These are phyloP conservation scores for Helogale parvula DNA, from an alignment of 2,113 vertebrate species.

Conservation along the genomic window DNA sequence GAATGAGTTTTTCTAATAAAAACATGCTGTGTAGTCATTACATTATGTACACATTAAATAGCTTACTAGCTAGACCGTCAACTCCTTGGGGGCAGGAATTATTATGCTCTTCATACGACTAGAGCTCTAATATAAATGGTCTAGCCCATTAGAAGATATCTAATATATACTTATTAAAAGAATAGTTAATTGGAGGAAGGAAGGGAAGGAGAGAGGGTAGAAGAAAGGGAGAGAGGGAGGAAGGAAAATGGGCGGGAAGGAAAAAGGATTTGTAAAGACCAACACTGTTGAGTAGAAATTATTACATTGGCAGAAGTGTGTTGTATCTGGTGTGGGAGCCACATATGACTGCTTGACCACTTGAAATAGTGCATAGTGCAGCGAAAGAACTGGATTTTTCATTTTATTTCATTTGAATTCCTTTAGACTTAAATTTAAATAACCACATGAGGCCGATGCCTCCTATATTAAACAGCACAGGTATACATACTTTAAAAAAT, in stretches of 20 bases:
- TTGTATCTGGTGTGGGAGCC: background rate
- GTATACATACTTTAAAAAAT: background rate
- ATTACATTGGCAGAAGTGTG: background rate
- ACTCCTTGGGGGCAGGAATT: background rate
- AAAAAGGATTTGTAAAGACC: background rate
- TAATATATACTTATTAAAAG: background rate
- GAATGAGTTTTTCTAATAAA: background rate
- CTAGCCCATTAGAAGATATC: background rate
- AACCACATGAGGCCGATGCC: background rate
- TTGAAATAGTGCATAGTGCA: background rate
- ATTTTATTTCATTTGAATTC: background rate
- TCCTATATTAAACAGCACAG: background rate
- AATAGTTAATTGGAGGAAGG: background rate
- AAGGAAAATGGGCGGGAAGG: background rate
- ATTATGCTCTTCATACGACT: background rate
- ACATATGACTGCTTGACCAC: background rate
- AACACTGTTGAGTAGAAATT: background rate
- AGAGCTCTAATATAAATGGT: background rate
- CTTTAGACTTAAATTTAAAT: slow-evolving; percentile 24
- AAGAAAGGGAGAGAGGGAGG: background rate
- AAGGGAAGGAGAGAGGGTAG: too few relatives aligned
- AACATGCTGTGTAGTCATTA: background rate
- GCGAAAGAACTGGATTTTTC: background rate
- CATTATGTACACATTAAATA: background rate
- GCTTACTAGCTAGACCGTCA: background rate